A percentile compares a stretch with the other conserved stretches of the same genome.
Conservation (phyloP, 2,888 invertebrate genomes). For the Ophonus ardosiacus region DNA sequence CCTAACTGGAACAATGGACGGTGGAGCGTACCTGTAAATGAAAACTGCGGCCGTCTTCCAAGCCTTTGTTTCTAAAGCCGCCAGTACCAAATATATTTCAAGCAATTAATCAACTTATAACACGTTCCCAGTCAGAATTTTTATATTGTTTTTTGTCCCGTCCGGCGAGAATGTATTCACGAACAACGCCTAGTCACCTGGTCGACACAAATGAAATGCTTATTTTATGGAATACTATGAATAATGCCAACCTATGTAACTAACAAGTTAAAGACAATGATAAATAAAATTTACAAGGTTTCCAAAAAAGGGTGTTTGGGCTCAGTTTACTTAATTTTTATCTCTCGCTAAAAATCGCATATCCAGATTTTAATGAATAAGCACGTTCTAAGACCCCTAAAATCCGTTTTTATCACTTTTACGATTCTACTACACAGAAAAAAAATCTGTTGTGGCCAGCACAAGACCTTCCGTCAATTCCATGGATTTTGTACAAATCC, state of each 20-base stretch:
- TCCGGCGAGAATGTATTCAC: slow-evolving; percentile 55
- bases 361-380: no score
- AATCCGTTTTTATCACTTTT: no score
- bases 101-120: slow-evolving; percentile 63
- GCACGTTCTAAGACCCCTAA: no score
- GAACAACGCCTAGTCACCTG: slow-evolving; percentile 46
- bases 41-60: slow-evolving; percentile 36
- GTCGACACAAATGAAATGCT: slow-evolving; percentile 37
- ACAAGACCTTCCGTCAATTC: no score
- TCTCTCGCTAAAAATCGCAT: no score
- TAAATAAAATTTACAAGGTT: no score
- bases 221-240: slow-evolving; percentile 31
- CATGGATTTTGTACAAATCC: no score
- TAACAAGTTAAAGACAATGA: no score
- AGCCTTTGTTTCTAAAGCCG: slow-evolving; percentile 57
- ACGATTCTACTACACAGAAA: no score
- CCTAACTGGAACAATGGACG: slow-evolving; percentile 60
- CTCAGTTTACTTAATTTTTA: no score
- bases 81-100: slow-evolving; percentile 57
- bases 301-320: no score
- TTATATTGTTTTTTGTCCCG: slow-evolving; percentile 54
- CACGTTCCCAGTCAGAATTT: slow-evolving; percentile 53
- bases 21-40: slow-evolving; percentile 49
- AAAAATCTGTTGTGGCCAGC: no score
- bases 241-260: neutral